phyloP scores from a whole-genome alignment of 2,797 vertebrate species.

The Coendou prehensilis region DNA sequence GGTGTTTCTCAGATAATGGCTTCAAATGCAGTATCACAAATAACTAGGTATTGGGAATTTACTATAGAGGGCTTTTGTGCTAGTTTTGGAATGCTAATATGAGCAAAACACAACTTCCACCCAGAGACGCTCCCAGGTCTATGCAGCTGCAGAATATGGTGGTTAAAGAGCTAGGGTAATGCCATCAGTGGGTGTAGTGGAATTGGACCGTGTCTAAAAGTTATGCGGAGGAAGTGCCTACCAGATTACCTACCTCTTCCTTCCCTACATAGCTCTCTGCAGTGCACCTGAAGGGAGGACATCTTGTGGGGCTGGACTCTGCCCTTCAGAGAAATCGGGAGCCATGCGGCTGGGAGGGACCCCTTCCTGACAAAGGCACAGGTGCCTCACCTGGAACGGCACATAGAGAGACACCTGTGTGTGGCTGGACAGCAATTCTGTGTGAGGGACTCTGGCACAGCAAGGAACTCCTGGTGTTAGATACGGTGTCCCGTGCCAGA shows the following conservation, averaged over 20 bases:
- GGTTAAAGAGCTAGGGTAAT: background rate
- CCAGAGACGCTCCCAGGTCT: background rate
- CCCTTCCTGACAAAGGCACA: background rate
- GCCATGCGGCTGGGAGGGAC: background rate
- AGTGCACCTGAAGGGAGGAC: background rate
- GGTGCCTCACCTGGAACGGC: background rate
- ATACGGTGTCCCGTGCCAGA: background rate
- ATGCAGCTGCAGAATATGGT: background rate
- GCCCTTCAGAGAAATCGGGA: slow-evolving; percentile 10
- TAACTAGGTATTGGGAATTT: background rate
- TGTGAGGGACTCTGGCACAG: background rate
- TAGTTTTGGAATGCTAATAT: background rate
- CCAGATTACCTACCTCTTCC: background rate
- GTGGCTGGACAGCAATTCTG: background rate
- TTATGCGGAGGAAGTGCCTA: background rate
- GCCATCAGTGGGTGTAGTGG: background rate
- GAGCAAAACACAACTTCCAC: background rate
- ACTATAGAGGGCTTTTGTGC: background rate
- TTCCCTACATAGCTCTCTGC: background rate
- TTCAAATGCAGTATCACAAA: background rate
- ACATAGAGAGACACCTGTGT: background rate
- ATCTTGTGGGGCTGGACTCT: slow-evolving; percentile 6
- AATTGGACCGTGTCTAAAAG: background rate
- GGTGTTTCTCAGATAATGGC: background rate
- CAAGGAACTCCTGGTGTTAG: background rate